A percentile compares a stretch with the other conserved stretches of the same genome.
phyloP scores from a whole-genome alignment of 1,140 invertebrate genomes.

The Nymphalis io region DNA sequence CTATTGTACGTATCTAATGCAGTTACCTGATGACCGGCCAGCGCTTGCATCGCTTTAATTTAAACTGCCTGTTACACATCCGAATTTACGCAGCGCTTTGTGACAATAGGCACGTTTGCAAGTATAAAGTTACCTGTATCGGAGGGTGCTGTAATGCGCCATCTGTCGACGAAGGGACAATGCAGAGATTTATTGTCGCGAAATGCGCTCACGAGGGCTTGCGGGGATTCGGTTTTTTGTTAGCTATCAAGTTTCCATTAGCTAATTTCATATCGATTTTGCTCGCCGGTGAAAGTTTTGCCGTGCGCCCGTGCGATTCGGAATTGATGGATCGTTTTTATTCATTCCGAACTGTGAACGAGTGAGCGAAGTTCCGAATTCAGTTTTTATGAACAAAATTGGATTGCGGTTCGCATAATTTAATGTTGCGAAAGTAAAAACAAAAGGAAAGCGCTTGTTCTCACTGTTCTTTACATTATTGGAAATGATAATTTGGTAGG shows the following conservation, averaged over 20 bases:
- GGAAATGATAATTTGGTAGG: conserved; percentile 35
- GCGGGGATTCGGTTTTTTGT: conserved; percentile 71
- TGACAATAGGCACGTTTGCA: conserved; percentile 21
- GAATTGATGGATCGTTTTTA: conserved; percentile 77
- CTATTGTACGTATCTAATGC: conserved; percentile 74
- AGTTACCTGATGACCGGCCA: conserved; percentile 55
- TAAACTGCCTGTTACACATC: not conserved
- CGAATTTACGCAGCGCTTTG: conserved; percentile 46
- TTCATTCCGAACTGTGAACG: conserved; percentile 66
- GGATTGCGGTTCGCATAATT: conserved; percentile 59
- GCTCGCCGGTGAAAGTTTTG: conserved; percentile 59
- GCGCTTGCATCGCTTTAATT: conserved; percentile 51
- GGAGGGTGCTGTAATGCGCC: conserved; percentile 56
- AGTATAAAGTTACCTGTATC: conserved; percentile 70
- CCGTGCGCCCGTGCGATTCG: conserved; percentile 52
- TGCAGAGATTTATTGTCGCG: conserved; percentile 74
- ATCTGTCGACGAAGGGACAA: conserved; percentile 69
- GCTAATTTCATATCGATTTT: conserved; percentile 76
- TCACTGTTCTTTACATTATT: conserved; percentile 23
- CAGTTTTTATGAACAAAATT: conserved; percentile 67
- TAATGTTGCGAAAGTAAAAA: conserved; percentile 45
- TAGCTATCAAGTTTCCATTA: conserved; percentile 78
- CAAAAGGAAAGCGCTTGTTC: conserved; percentile 37
- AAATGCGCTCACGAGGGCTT: conserved; percentile 67
- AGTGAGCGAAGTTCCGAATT: conserved; percentile 61